A percentile compares a stretch with the other conserved stretches of the same genome.
Evolutionary conservation across 2,797 vertebrate species (phyloP).

Genomic region (Eleutherodactylus coqui): DNA sequence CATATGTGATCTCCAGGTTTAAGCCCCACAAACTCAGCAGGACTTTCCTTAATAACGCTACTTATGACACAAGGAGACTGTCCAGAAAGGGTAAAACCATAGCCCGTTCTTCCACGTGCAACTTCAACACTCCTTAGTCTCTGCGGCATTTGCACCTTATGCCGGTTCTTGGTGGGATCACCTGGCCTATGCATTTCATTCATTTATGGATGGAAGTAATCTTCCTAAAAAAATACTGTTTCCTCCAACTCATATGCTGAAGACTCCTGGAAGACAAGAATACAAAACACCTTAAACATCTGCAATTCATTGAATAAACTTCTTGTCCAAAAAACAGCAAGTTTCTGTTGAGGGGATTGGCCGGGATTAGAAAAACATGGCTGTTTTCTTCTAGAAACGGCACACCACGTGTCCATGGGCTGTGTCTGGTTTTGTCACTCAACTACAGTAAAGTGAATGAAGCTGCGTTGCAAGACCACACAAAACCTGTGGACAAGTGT

Average conservation of each 20-base stretch:
- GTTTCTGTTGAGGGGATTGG: background rate
- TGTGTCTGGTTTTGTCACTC: too few species aligned
- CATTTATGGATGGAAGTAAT: constrained; percentile 19
- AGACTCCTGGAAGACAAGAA: constrained; percentile 54
- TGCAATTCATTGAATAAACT: constrained; percentile 27
- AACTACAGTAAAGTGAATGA: background rate
- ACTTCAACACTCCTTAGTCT: constrained; percentile 89
- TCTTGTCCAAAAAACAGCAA: constrained; percentile 18
- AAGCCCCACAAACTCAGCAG: constrained; percentile 91
- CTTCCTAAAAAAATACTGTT: background rate
- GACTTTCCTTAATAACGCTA: constrained; percentile 92
- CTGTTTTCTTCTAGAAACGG: background rate
- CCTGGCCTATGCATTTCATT: constrained; percentile 85
- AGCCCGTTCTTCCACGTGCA: constrained; percentile 90
- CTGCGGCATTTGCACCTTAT: constrained; percentile 74
- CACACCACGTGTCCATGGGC: background rate
- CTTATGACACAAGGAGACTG: constrained; percentile 93
- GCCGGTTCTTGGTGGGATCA: constrained; percentile 78
- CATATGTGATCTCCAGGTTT: constrained; percentile 92
- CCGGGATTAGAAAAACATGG: background rate
- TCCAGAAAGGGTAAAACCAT: constrained; percentile 93
- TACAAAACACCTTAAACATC: constrained; percentile 53
- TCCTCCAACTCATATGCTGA: background rate
- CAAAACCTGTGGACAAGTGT: background rate
- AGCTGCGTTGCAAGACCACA: background rate